phyloP scores from a whole-genome alignment of 2,113 vertebrate genomes.

The Pelecanus crispus region DNA sequence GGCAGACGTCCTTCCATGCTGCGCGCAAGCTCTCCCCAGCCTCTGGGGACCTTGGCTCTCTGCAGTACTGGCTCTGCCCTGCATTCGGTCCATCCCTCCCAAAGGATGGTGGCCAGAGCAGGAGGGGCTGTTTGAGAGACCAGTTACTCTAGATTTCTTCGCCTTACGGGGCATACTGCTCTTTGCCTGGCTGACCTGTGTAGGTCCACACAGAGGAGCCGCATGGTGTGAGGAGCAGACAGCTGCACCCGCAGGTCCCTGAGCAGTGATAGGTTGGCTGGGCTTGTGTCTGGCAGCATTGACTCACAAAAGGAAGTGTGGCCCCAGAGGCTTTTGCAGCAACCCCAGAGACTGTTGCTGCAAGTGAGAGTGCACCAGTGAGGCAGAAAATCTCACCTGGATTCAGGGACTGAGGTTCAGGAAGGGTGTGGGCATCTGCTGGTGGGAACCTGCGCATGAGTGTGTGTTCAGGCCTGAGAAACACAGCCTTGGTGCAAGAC shows the following conservation, averaged over 20 bases:
- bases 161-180: rapidly evolving
- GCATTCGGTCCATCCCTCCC: not conserved
- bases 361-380: not conserved
- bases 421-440: not conserved
- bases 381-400: not conserved
- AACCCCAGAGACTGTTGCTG: not conserved
- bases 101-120: not conserved
- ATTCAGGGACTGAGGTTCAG: not conserved
- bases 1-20: not conserved
- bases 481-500: not conserved
- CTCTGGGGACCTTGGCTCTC: not conserved
- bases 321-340: not conserved
- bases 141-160: not conserved
- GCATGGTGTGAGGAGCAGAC: not conserved
- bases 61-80: not conserved
- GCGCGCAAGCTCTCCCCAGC: not conserved
- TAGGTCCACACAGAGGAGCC: not conserved
- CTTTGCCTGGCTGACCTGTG: not conserved
- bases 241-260: not conserved
- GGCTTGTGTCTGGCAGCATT: not conserved
- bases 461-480: not conserved
- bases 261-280: not conserved
- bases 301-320: not conserved
- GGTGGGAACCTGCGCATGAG: not conserved
- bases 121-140: not conserved